Percentiles rank a stretch among this genome's conserved stretches.
These are phyloP conservation scores for Trichoplusia ni DNA, from an alignment of 1,140 invertebrate species.

Conservation along the genomic window DNA sequence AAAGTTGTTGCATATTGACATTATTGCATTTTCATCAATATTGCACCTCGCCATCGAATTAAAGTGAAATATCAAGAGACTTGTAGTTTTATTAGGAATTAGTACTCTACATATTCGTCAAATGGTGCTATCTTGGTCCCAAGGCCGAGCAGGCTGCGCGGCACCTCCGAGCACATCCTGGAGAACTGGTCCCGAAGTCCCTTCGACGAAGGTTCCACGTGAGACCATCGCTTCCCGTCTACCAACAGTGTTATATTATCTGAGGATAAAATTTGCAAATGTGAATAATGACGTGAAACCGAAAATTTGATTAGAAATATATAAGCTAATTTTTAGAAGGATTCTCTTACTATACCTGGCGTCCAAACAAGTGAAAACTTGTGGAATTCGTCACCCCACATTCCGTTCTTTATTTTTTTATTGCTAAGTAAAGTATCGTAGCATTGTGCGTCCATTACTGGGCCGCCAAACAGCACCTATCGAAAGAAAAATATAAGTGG, in stretches of 20 bases:
- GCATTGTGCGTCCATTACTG: conserved; percentile 53
- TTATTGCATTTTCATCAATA: no score
- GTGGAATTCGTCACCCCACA: conserved; percentile 84
- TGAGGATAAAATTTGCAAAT: conserved; percentile 20
- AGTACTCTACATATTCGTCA: conserved; percentile 84
- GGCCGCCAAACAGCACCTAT: conserved; percentile 63
- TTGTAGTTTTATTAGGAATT: no score
- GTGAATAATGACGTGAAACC: no score
- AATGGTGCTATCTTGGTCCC: conserved; percentile 85
- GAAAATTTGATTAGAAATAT: no score
- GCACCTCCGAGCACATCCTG: conserved; percentile 36
- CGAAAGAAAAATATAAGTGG: no score
- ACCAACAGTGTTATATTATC: conserved; percentile 61
- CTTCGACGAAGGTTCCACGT: conserved; percentile 60
- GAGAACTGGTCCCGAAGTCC: conserved; percentile 41
- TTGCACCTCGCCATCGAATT: no score
- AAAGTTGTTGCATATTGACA: no score
- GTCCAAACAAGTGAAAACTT: conserved; percentile 84
- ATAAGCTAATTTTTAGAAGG: not conserved
- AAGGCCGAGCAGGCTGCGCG: conserved; percentile 57
- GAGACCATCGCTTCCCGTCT: conserved; percentile 80
- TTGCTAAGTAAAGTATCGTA: conserved; percentile 43
- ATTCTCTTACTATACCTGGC: conserved; percentile 80
- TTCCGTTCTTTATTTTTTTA: conserved; percentile 19
- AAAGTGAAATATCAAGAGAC: no score